A percentile compares a stretch with the other conserved stretches of the same genome.
Conservation (phyloP, 2,888 invertebrate genomes). For the Ichneumoninae sp. region DNA sequence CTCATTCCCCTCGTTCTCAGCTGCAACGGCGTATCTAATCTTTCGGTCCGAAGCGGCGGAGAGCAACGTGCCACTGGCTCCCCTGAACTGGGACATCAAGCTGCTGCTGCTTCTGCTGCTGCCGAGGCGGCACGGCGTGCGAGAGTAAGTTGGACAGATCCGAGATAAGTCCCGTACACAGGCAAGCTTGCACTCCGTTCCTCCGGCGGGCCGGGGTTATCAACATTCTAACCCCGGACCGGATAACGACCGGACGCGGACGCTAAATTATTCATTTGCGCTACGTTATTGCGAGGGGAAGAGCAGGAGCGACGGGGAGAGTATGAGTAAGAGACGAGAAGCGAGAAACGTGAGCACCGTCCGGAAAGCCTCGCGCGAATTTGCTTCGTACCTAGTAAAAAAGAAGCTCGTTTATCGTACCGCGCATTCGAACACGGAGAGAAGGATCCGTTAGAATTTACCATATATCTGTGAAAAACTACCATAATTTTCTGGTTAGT, state of each 20-base stretch:
- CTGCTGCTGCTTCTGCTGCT: conserved; percentile 43
- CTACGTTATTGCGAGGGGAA: conserved; percentile 63
- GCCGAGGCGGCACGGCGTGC: conserved; percentile 51
- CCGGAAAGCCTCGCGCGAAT: conserved; percentile 26
- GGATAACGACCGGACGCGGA: conserved; percentile 77
- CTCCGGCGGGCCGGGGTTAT: conserved; percentile 75
- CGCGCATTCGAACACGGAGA: neutral
- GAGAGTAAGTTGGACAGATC: conserved; percentile 76
- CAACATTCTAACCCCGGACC: conserved; percentile 75
- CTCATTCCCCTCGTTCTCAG: conserved; percentile 17
- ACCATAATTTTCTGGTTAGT: too few relatives aligned
- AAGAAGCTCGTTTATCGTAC: conserved; percentile 25
- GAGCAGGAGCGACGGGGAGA: conserved; percentile 66
- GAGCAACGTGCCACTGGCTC: conserved; percentile 52
- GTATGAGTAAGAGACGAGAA: conserved; percentile 32
- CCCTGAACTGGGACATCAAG: conserved; percentile 74
- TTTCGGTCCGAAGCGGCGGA: conserved; percentile 65
- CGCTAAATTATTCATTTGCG: conserved; percentile 82
- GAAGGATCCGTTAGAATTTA: too few relatives aligned
- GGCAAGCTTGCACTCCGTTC: conserved; percentile 50
- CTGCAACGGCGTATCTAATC: conserved; percentile 67
- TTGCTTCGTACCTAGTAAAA: conserved; percentile 40
- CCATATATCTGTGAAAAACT: too few relatives aligned
- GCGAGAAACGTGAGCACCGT: conserved; percentile 42
- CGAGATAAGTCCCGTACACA: conserved; percentile 77